Evolutionary conservation across 2,113 vertebrate genomes (phyloP).

Genomic region (Passerina amoena): DNA sequence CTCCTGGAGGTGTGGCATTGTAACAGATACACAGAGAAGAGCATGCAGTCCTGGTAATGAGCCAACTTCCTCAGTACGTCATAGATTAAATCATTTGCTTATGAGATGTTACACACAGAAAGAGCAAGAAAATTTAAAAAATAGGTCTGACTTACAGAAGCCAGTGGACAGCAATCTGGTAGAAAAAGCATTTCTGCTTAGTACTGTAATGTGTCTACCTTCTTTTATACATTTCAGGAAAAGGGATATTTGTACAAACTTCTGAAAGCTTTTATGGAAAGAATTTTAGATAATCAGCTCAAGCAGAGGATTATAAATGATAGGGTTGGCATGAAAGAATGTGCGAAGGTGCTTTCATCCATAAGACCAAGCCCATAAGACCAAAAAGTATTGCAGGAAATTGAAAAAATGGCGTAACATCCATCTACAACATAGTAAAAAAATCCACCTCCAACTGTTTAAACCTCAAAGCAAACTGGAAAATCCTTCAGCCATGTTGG

Average conservation of each 20-base stretch:
- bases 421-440: background rate
- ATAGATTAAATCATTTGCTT: background rate
- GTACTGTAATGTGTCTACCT: background rate
- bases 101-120: background rate
- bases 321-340: background rate
- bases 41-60: background rate
- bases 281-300: background rate
- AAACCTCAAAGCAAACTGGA: background rate
- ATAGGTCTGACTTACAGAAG: background rate
- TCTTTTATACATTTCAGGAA: background rate
- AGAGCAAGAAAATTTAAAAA: background rate
- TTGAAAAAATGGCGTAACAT: background rate
- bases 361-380: background rate
- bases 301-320: background rate
- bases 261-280: background rate
- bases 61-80: background rate
- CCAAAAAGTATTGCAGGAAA: background rate
- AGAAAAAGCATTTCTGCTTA: background rate
- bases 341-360: background rate
- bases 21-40: background rate
- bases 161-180: background rate
- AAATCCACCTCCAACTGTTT: background rate
- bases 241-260: background rate
- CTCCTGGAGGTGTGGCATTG: rapidly evolving
- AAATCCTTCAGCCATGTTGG: background rate